Evolutionary conservation across 2,113 vertebrate species (phyloP).

Genomic region (Zosterops pallidus): DNA sequence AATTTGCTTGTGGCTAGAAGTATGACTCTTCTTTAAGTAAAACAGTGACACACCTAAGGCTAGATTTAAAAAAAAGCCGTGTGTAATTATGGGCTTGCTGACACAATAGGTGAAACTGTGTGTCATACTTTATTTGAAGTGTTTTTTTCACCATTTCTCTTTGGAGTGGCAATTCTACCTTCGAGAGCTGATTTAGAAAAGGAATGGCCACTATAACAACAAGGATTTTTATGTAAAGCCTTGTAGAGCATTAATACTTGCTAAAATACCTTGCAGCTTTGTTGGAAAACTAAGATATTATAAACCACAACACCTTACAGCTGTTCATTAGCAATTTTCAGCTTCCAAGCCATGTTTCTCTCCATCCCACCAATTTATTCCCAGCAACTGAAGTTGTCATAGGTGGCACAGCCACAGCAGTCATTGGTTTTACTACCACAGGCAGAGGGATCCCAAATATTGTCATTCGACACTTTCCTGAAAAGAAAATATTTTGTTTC

Average conservation of each 20-base stretch:
- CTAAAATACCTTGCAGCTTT: background rate
- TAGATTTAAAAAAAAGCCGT: conserved; percentile 59
- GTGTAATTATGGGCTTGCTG: conserved; percentile 63
- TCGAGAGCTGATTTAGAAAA: background rate
- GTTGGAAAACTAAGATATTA: background rate
- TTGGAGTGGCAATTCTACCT: conserved; percentile 21
- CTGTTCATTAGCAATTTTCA: background rate
- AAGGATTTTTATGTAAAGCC: background rate
- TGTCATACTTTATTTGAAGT: conserved; percentile 61
- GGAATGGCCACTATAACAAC: background rate
- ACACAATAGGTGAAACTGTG: conserved; percentile 73
- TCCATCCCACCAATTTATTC: background rate
- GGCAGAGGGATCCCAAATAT: background rate
- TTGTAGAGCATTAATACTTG: background rate
- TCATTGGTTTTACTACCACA: background rate
- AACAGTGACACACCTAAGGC: conserved; percentile 70
- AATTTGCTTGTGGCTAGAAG: conserved; percentile 65
- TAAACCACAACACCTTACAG: background rate
- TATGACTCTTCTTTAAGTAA: conserved; percentile 65
- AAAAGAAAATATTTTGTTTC: background rate
- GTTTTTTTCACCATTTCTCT: conserved; percentile 31
- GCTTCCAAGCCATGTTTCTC: background rate
- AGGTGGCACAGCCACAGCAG: background rate
- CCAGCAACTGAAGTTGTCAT: background rate
- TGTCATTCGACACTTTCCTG: background rate